phyloP scores from a whole-genome alignment of 2,113 vertebrate species.

The Dipodomys stephensi region DNA sequence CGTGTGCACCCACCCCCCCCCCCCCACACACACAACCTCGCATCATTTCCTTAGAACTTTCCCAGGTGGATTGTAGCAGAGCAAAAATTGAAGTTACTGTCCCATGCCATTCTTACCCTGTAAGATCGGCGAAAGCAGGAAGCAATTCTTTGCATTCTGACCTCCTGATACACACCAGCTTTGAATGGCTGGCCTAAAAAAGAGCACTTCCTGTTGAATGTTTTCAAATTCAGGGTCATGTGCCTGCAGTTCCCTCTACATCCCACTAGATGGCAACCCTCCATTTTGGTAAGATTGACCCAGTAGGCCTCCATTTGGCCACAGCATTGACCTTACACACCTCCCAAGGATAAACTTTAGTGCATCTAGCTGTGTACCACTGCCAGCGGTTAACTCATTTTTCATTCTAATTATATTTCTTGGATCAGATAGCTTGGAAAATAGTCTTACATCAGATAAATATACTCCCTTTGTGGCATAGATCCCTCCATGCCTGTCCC shows the following conservation, averaged over 20 bases:
- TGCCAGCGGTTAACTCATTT: rapidly evolving
- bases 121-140: neutral
- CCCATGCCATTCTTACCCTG: neutral
- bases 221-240: neutral
- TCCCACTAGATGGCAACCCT: neutral
- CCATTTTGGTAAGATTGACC: neutral
- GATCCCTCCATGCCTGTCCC: rapidly evolving
- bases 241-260: neutral
- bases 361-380: rapidly evolving
- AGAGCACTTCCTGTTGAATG: rapidly evolving
- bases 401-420: neutral
- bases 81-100: neutral
- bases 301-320: rapidly evolving
- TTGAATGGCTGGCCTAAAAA: too few relatives aligned
- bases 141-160: neutral
- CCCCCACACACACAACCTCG: neutral
- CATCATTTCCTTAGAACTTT: neutral
- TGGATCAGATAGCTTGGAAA: neutral
- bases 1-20: too few relatives aligned
- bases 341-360: neutral
- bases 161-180: too few relatives aligned
- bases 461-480: rapidly evolving
- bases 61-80: neutral
- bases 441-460: too few relatives aligned
- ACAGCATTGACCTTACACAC: rapidly evolving